Conservation (phyloP, 1,140 invertebrate genomes). For the Caenorhabditis remanei region DNA sequence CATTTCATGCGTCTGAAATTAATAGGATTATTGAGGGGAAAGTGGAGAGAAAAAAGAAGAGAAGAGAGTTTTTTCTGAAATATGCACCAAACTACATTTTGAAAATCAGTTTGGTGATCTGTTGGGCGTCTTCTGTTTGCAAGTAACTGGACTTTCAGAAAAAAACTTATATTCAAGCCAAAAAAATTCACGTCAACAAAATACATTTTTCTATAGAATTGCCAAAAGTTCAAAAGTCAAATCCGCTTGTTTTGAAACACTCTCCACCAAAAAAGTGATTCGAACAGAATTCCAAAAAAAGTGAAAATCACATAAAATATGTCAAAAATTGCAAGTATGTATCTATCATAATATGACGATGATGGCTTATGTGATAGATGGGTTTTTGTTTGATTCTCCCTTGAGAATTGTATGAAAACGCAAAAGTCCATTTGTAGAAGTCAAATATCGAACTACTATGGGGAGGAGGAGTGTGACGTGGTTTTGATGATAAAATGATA, state of each 20-base stretch:
- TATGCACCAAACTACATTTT: too few relatives aligned
- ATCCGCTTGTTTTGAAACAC: too few relatives aligned
- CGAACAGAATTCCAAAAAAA: not conserved
- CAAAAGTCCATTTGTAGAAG: not conserved
- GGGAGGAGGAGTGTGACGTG: not conserved
- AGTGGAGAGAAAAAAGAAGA: not conserved
- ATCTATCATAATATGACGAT: constrained; percentile 30
- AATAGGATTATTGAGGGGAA: not conserved
- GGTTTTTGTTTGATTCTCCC: not conserved
- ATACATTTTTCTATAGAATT: too few relatives aligned
- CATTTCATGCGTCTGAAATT: constrained; percentile 59
- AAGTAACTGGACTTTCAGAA: too few relatives aligned
- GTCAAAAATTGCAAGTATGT: not conserved
- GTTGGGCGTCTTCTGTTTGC: too few relatives aligned
- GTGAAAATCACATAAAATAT: not conserved
- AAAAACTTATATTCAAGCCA: too few relatives aligned
- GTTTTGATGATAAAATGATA: constrained; percentile 35
- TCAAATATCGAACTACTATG: not conserved
- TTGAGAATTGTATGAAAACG: not conserved
- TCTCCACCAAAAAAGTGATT: too few relatives aligned
- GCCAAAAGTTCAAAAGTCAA: too few relatives aligned
- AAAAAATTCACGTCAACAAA: too few relatives aligned
- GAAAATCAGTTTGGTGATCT: too few relatives aligned
- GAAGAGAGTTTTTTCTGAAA: too few relatives aligned
- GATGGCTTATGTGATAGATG: not conserved